A percentile compares a stretch with the other conserved stretches of the same genome.
These are phyloP conservation scores for Lasioglossum villosulum DNA, from an alignment of 2,888 invertebrate species.

Conservation along the genomic window DNA sequence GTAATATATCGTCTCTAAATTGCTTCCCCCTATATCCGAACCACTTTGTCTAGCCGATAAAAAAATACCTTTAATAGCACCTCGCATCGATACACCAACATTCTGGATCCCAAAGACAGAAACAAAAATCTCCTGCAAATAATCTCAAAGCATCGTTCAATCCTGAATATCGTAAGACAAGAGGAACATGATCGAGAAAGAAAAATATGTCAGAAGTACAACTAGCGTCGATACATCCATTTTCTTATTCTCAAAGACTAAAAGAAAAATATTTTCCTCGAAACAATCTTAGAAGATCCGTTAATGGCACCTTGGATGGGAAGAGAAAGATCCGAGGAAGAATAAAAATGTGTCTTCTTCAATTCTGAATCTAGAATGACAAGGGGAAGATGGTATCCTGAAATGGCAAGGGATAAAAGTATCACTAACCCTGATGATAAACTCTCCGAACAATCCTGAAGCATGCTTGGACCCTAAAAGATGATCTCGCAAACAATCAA, in stretches of 20 bases:
- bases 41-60: neutral
- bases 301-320: no score
- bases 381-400: no score
- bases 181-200: neutral
- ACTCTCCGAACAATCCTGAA: no score
- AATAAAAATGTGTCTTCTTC: no score
- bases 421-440: no score
- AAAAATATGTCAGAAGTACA: neutral
- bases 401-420: no score
- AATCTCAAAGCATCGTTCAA: neutral
- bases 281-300: no score
- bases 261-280: neutral
- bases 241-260: neutral
- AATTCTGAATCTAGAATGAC: no score
- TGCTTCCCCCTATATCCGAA: neutral
- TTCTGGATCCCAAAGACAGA: neutral
- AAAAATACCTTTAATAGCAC: neutral
- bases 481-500: no score
- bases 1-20: neutral
- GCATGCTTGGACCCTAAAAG: no score
- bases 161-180: neutral
- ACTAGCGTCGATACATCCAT: neutral
- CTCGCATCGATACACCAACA: neutral
- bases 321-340: no score
- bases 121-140: neutral